Evolutionary conservation across 2,113 vertebrate genomes (phyloP), one percentile per base, ranked within the genome.

Genomic region (Oxyruncus cristatus): DNA sequence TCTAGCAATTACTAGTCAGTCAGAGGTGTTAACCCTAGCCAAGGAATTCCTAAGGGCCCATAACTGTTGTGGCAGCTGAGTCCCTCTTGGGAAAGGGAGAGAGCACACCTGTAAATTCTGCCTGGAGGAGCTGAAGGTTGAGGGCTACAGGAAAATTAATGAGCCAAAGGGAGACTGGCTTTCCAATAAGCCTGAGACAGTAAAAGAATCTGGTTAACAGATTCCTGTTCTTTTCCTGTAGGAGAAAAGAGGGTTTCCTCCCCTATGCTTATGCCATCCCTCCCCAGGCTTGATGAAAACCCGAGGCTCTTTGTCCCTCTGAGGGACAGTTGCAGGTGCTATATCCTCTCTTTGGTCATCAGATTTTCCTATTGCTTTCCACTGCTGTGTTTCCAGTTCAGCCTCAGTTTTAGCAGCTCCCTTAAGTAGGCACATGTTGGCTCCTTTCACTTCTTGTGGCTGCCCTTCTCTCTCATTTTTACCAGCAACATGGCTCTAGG

Each of bases 381-480:
- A 44, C 27, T 70, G 37, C 41, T n/a, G n/a, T 56, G 26, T 24
- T 37, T 91, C 28, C 44, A 68, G 74, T 46, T 89, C 46, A 58
- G 27, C 46, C 17, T 85, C 70, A 35, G 32, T 68, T 95, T 75
- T 55, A 79, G 44, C 72, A 80, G 24, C 44, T 76, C n/a, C 35
- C 21, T 26, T 53, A 35, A 68, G 47, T 22, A 84, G 22, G 62
- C 20, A 44, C 23, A 3, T 0, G 0, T 15, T 44, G 37, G 42
- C 42, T 62, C n/a, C 42, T 78, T 73, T 44, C 32, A 37, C 20
- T 84, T 58, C 33, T 49, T 58, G 12, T 2, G 50, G 42, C 11
- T 80, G 55, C 28, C 65, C 50, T 93, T 61, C 32, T 86, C 26
- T 90, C 49, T 84, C 28, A n/a, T 83, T 77, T 89, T 56, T 75